Evolutionary conservation across 2,888 invertebrate genomes (phyloP).

Genomic region (Rhamnusium bicolor): DNA sequence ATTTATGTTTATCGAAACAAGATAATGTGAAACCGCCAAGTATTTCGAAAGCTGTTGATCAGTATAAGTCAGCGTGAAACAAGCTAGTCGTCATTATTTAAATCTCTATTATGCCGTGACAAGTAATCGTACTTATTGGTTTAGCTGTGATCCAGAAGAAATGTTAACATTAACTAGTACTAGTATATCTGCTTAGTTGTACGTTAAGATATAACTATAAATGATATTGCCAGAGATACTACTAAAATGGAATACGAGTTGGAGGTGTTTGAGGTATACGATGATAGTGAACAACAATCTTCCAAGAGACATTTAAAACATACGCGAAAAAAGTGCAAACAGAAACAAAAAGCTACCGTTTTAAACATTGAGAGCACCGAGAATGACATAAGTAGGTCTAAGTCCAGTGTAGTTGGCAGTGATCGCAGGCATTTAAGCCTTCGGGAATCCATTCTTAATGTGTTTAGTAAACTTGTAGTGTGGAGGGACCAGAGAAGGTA

Average conservation of each 20-base stretch:
- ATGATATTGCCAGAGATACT: slow-evolving; percentile 26
- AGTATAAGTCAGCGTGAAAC: background rate
- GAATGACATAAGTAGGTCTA: slow-evolving; percentile 66
- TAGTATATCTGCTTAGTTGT: background rate
- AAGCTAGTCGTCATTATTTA: background rate
- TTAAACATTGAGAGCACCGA: slow-evolving; percentile 60
- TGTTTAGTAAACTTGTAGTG: slow-evolving; percentile 67
- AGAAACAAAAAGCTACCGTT: slow-evolving; percentile 64
- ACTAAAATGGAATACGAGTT: slow-evolving; percentile 71
- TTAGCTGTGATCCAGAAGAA: slow-evolving; percentile 1
- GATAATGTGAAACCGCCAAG: slow-evolving; percentile 3
- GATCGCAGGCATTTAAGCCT: slow-evolving; percentile 71
- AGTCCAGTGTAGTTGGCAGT: slow-evolving; percentile 64
- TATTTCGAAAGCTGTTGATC: slow-evolving; percentile 1
- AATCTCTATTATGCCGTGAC: background rate
- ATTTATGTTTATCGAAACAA: background rate
- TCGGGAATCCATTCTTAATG: slow-evolving; percentile 77
- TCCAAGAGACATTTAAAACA: slow-evolving; percentile 67
- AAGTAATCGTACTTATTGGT: slow-evolving; percentile 5
- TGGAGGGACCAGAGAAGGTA: slow-evolving; percentile 73
- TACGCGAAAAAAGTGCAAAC: slow-evolving; percentile 70
- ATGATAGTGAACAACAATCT: slow-evolving; percentile 65
- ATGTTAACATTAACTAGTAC: background rate
- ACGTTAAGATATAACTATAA: slow-evolving; percentile 14
- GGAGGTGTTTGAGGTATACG: slow-evolving; percentile 72